phyloP scores from a whole-genome alignment of 2,113 vertebrate genomes.

The Hydrolagus affinis region DNA sequence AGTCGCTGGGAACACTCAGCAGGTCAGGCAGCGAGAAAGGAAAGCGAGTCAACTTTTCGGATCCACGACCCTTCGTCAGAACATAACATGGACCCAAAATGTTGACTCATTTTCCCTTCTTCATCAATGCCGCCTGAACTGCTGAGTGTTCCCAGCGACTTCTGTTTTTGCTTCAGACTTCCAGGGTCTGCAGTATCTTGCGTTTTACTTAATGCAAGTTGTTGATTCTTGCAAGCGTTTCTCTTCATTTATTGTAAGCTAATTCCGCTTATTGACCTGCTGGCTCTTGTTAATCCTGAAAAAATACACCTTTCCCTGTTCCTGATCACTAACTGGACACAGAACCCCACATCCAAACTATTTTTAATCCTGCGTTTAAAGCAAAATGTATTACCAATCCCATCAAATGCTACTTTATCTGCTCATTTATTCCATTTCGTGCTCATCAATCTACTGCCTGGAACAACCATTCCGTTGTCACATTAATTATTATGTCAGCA shows the following conservation, averaged over 20 bases:
- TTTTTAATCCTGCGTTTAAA: background rate
- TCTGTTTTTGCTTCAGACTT: no score
- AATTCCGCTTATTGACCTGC: no score
- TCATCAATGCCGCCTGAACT: no score
- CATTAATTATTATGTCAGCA: background rate
- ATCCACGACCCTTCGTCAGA: no score
- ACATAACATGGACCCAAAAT: no score
- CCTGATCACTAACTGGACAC: background rate
- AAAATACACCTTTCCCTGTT: background rate
- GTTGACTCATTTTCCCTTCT: no score
- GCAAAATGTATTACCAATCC: background rate
- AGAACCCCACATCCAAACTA: background rate
- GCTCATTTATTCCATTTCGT: background rate
- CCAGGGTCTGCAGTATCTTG: no score
- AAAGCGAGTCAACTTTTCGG: no score
- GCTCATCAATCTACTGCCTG: background rate
- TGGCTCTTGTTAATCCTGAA: background rate
- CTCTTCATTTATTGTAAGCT: background rate
- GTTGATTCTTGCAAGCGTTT: background rate
- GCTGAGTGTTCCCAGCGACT: no score
- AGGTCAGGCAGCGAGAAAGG: no score
- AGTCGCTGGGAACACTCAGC: no score
- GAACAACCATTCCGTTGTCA: background rate
- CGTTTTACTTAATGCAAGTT: background rate
- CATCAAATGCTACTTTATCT: background rate